These are phyloP conservation scores for Hedychridium roseum DNA, from an alignment of 2,888 invertebrate species.

Conservation along the genomic window DNA sequence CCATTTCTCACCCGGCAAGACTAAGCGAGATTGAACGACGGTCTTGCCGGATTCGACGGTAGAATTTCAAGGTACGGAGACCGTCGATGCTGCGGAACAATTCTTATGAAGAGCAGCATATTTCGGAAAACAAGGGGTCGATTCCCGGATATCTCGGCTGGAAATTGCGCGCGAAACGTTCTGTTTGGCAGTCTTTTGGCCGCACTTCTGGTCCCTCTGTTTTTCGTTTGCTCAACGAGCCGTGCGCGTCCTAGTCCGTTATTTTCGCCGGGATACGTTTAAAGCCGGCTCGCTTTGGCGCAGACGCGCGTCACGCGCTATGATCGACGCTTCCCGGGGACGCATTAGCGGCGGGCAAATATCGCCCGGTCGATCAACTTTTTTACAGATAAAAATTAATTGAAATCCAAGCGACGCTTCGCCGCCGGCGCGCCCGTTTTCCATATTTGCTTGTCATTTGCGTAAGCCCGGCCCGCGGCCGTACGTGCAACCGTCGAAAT, in stretches of 20 bases:
- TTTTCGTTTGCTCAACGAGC: neutral
- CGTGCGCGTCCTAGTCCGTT: constrained; percentile 2
- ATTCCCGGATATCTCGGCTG: constrained; percentile 37
- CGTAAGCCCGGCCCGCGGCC: constrained; percentile 9
- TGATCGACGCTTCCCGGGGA: constrained; percentile 32
- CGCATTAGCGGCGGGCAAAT: constrained; percentile 32
- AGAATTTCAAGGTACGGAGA: constrained; percentile 20
- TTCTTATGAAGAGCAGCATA: constrained; percentile 43
- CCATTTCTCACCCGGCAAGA: constrained; percentile 13
- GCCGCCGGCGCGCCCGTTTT: constrained; percentile 16
- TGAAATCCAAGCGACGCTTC: constrained; percentile 35
- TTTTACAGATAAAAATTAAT: constrained; percentile 36
- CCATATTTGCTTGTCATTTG: constrained; percentile 28
- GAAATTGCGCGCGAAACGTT: constrained; percentile 41
- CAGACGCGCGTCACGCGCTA: constrained; percentile 24
- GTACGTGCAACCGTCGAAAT: too few species aligned
- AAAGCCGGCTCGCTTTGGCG: constrained; percentile 12
- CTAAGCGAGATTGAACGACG: constrained; percentile 8
- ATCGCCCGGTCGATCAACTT: constrained; percentile 30
- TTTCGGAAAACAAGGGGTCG: too few species aligned
- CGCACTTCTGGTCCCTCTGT: constrained; percentile 2
- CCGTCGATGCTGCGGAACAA: constrained; percentile 31
- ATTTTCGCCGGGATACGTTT: constrained; percentile 14
- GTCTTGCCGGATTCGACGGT: constrained; percentile 18
- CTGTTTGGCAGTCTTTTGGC: constrained; percentile 35